Evolutionary conservation across 2,888 invertebrate genomes (phyloP), one percentile per base, ranked within the genome.

Genomic region (Spilarctia lutea): DNA sequence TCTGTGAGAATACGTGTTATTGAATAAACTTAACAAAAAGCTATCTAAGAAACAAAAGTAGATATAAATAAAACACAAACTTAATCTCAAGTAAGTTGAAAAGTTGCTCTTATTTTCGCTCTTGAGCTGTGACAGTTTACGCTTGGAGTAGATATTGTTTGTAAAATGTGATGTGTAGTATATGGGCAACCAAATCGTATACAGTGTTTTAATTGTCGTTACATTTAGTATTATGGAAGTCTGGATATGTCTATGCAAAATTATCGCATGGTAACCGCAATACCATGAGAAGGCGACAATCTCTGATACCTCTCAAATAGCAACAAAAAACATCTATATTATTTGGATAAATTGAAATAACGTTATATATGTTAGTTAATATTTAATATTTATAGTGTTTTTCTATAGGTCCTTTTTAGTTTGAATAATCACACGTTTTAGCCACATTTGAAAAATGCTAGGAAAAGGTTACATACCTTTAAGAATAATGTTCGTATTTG

Each of bases 41-140:
- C 60, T 13, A 63, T 63, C 7, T 18, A 75, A 84, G 82, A 85
- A 83, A 81, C 78, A 81, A 84, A 82, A 82, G 80, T 81, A 83
- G 78, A 83, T 85, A 85, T 84, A 88, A 88, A 85, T 84, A 88
- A 88, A 89, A 89, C 86, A 89, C 86, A 91, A 91, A 91, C 89
- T 90, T 91, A 91, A 92, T 92, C 91, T 91, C 89, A 88, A 91
- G 88, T 87, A 88, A 91, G 90, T 90, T 91, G 88, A 87, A 86
- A 85, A 87, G 90, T 86, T 88, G 86, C 87, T 89, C 86, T 90
- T 91, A 88, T 89, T 91, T 89, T 87, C 87, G 83, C 86, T 84
- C 83, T 84, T 84, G 87, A 84, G 88, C 86, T 77, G 85, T 87
- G 78, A 90, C 91, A 91, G 33, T 33, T 74, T 66, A 56, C 72